These are phyloP conservation scores for Panzeria rudis DNA, from an alignment of 2,888 invertebrate genomes.

Conservation along the genomic window DNA sequence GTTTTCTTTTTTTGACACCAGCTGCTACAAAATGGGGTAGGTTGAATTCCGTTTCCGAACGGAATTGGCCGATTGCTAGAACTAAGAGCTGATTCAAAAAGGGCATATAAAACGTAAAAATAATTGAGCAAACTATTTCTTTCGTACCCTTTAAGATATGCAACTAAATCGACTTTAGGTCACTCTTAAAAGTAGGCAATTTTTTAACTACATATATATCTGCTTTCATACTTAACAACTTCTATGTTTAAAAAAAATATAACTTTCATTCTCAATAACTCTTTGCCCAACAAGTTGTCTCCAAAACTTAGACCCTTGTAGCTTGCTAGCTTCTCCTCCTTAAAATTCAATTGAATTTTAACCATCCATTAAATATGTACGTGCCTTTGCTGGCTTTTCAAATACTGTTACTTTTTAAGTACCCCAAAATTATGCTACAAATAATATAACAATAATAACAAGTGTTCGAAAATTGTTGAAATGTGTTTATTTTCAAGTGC, in stretches of 20 bases:
- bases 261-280: neutral
- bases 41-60: no score
- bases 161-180: neutral
- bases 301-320: constrained; percentile 12
- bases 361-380: constrained; percentile 43
- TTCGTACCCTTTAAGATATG: no score
- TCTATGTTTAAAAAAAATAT: neutral
- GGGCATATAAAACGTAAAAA: no score
- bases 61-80: no score
- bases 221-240: neutral
- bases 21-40: no score
- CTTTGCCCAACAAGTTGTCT: neutral
- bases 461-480: constrained; percentile 66
- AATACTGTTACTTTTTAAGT: constrained; percentile 62
- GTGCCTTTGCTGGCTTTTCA: constrained; percentile 55
- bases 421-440: constrained; percentile 71
- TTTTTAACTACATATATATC: neutral
- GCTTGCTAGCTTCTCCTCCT: neutral
- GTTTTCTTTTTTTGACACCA: no score
- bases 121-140: no score
- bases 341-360: constrained; percentile 48
- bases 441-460: constrained; percentile 60
- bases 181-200: neutral
- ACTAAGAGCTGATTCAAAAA: no score
- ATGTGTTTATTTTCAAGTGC: constrained; percentile 68